Conservation (phyloP, 2,888 invertebrate species). For the Ellobium chinense region DNA sequence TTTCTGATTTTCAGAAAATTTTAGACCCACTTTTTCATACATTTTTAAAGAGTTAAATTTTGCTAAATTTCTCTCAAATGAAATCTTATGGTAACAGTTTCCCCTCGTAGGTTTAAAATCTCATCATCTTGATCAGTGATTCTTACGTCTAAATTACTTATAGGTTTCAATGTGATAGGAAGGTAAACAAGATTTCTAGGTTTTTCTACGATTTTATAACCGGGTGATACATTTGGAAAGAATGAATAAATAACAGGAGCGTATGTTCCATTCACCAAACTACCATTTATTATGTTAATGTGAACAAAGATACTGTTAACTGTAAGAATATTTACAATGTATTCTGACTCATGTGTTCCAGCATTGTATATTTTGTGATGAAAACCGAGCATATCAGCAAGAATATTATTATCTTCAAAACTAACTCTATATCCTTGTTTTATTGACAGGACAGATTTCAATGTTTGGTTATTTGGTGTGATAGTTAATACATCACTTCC, state of each 20-base stretch:
- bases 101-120: conserved; percentile 42
- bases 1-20: neutral
- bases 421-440: neutral
- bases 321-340: conserved; percentile 37
- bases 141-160: conserved; percentile 4
- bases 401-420: neutral
- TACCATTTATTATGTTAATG: conserved; percentile 37
- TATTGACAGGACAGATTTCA: neutral
- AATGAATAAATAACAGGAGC: conserved; percentile 41
- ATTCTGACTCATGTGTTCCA: conserved; percentile 28
- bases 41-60: neutral
- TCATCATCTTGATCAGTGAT: conserved; percentile 46
- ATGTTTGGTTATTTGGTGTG: neutral
- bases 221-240: conserved; percentile 44
- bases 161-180: conserved; percentile 36
- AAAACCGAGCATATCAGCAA: neutral
- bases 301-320: conserved; percentile 37
- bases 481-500: neutral
- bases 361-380: neutral
- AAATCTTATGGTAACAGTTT: conserved; percentile 46
- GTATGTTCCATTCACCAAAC: conserved; percentile 30
- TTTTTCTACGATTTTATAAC: conserved; percentile 48
- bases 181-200: conserved; percentile 46
- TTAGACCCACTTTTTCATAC: too few relatives aligned
- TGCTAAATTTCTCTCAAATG: conserved; percentile 49